Evolutionary conservation across 2,113 vertebrate genomes (phyloP).

Genomic region (Thermophis baileyi): DNA sequence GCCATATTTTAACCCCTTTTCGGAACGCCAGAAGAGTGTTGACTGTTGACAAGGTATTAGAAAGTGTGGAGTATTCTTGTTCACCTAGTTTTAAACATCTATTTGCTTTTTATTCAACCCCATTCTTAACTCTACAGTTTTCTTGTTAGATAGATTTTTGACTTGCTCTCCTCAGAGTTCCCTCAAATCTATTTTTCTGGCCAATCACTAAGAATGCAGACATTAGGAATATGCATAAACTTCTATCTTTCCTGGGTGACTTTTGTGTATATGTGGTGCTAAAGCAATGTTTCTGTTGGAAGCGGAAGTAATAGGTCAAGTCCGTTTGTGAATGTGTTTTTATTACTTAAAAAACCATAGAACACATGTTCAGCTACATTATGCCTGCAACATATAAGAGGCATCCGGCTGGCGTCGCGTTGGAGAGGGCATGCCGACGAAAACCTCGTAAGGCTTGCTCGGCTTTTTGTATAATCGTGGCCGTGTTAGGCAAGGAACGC

Average conservation of each 20-base stretch:
- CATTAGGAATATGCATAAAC: neutral
- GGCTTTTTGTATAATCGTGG: too few relatives aligned
- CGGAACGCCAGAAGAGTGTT: neutral
- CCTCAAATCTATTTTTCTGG: neutral
- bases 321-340: neutral
- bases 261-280: neutral
- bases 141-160: neutral
- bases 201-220: neutral
- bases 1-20: neutral
- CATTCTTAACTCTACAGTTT: too few relatives aligned
- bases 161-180: neutral
- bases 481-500: too few relatives aligned
- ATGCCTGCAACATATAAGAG: neutral
- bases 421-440: too few relatives aligned
- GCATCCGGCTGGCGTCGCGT: too few relatives aligned
- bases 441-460: too few relatives aligned
- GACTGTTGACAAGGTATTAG: constrained; percentile 1
- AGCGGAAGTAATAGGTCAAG: neutral
- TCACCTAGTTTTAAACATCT: neutral
- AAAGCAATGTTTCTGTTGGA: neutral
- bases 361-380: neutral
- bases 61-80: neutral
- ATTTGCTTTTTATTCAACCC: neutral
- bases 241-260: neutral
- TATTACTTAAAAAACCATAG: neutral